Conservation (phyloP, 2,113 vertebrate species). For the Panthera tigris region DNA sequence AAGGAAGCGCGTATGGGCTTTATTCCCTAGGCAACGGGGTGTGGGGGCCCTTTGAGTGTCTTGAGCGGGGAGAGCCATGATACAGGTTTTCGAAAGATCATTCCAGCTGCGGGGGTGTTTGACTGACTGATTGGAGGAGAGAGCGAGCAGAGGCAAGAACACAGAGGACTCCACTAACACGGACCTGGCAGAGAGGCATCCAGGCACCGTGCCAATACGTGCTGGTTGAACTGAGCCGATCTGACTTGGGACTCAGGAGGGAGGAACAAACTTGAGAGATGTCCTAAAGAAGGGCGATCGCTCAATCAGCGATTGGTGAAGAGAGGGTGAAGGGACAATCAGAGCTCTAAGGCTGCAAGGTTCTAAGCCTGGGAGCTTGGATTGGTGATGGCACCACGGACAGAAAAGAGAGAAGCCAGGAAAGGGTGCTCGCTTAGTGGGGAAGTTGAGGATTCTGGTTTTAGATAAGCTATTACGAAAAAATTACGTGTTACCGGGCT, state of each 20-base stretch:
- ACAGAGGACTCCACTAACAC: not conserved
- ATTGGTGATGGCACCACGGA: not conserved
- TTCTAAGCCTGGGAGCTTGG: not conserved
- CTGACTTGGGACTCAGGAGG: not conserved
- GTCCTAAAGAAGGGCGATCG: not conserved
- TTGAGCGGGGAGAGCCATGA: not conserved
- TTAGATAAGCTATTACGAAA: constrained; percentile 4
- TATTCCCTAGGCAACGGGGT: not conserved
- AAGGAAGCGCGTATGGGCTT: not conserved
- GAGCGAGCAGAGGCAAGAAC: not conserved
- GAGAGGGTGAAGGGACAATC: not conserved
- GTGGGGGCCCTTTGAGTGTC: not conserved
- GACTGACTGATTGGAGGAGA: not conserved
- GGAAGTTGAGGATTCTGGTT: not conserved
- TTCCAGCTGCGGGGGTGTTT: not conserved
- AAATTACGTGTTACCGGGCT: not conserved
- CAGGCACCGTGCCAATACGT: not conserved
- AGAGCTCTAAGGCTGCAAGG: not conserved
- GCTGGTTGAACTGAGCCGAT: not conserved
- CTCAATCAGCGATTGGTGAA: not conserved
- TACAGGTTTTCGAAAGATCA: constrained; percentile 3
- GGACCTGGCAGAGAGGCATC: not conserved
- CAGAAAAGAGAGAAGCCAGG: not conserved
- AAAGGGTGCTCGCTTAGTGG: not conserved
- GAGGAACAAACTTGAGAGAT: not conserved